A percentile compares a stretch with the other conserved stretches of the same genome.
Evolutionary conservation across 1,140 invertebrate species (phyloP).

Genomic region (Agrilus planipennis): DNA sequence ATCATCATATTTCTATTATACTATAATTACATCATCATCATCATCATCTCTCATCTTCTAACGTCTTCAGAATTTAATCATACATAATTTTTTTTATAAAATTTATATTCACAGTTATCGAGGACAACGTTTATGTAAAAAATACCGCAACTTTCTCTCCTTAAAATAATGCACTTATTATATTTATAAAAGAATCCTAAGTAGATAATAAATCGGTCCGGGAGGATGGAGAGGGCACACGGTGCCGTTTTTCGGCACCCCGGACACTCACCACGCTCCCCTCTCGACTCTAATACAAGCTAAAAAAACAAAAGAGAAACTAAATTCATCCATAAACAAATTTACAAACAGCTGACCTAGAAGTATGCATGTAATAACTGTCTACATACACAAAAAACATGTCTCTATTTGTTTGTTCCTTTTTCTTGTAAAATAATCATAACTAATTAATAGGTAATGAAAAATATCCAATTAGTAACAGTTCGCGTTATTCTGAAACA

Average conservation of each 20-base stretch:
- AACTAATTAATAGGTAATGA: conserved; percentile 4
- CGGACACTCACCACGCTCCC: too few species aligned
- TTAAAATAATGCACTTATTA: conserved; percentile 30
- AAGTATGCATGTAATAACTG: too few species aligned
- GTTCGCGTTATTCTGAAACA: too few species aligned
- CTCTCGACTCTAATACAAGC: too few species aligned
- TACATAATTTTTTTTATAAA: conserved; percentile 4
- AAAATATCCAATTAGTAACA: too few species aligned
- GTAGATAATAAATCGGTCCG: conserved; percentile 5
- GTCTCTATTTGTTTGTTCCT: background rate
- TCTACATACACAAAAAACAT: conserved; percentile 5
- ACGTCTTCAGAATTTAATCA: background rate
- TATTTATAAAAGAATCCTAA: conserved; percentile 15
- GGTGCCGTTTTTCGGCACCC: too few species aligned
- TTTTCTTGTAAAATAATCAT: conserved; percentile 6
- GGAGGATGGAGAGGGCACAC: conserved; percentile 7
- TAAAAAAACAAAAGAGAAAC: conserved; percentile 3
- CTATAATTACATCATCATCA: conserved; percentile 5
- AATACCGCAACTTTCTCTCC: conserved; percentile 19
- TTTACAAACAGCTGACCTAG: too few species aligned
- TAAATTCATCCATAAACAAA: conserved; percentile 5
- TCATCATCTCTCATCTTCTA: conserved; percentile 3
- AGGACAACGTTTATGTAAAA: conserved; percentile 20
- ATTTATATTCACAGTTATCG: conserved; percentile 12
- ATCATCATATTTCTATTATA: conserved; percentile 7